phyloP scores from a whole-genome alignment of 2,113 vertebrate genomes.

The Pelobates fuscus region DNA sequence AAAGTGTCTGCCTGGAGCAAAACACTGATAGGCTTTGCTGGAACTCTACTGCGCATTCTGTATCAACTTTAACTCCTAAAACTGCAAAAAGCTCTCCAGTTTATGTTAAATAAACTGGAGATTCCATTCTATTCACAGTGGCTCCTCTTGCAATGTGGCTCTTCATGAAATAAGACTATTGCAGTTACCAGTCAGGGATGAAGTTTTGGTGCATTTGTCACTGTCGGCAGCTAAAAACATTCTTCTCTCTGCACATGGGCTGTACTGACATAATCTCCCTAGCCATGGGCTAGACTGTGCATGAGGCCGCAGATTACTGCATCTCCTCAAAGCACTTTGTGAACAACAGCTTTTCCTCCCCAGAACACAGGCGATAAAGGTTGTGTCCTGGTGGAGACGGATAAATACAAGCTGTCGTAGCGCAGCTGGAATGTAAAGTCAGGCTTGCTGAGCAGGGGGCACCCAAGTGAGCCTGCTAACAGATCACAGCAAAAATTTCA shows the following conservation, averaged over 20 bases:
- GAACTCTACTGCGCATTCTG: too few relatives aligned
- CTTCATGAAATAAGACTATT: too few relatives aligned
- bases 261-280: background rate
- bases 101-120: too few relatives aligned
- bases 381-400: slow-evolving; percentile 35
- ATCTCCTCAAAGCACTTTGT: slow-evolving; percentile 33
- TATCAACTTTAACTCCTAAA: too few relatives aligned
- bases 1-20: too few relatives aligned
- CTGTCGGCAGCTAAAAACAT: too few relatives aligned
- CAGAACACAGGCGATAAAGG: slow-evolving; percentile 43
- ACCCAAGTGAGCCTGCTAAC: slow-evolving; percentile 20
- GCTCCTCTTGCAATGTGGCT: too few relatives aligned
- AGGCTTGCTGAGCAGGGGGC: slow-evolving; percentile 2
- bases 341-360: slow-evolving; percentile 38
- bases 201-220: too few relatives aligned
- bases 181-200: too few relatives aligned
- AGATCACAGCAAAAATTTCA: slow-evolving; percentile 2
- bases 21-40: too few relatives aligned
- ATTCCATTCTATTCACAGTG: too few relatives aligned
- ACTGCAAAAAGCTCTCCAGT: too few relatives aligned
- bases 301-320: slow-evolving; percentile 15
- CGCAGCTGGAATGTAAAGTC: slow-evolving; percentile 40
- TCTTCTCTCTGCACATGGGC: background rate
- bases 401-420: slow-evolving; percentile 44
- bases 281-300: slow-evolving; percentile 3